These are phyloP conservation scores for Selenia dentaria DNA, from an alignment of 2,888 invertebrate species.

Conservation along the genomic window DNA sequence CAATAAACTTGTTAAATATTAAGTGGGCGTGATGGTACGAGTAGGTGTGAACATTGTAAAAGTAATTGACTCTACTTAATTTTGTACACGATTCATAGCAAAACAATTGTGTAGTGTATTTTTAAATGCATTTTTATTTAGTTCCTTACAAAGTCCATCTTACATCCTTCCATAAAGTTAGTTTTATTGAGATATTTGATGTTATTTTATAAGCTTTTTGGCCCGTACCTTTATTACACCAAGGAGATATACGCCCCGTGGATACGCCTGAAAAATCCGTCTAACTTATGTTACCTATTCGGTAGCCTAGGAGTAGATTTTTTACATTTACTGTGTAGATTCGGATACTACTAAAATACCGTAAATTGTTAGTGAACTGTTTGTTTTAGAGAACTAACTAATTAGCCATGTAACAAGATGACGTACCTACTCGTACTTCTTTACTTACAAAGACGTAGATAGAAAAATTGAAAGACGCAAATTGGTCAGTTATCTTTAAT, in stretches of 20 bases:
- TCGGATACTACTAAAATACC: too few species aligned
- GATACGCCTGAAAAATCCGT: constrained; percentile 27
- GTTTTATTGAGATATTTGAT: constrained; percentile 21
- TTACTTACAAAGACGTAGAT: too few species aligned
- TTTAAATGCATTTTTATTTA: constrained; percentile 37
- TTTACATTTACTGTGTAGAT: constrained; percentile 7
- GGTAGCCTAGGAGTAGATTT: constrained; percentile 28
- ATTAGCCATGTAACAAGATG: too few species aligned
- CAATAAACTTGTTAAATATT: constrained; percentile 13
- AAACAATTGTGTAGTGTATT: constrained; percentile 41
- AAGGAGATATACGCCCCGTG: constrained; percentile 20
- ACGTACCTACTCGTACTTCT: too few species aligned
- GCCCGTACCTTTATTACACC: constrained; percentile 27
- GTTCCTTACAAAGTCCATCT: constrained; percentile 54
- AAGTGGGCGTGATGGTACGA: constrained; percentile 29
- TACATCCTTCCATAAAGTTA: constrained; percentile 50
- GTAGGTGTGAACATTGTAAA: constrained; percentile 26
- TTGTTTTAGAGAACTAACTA: too few species aligned
- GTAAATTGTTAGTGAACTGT: too few species aligned
- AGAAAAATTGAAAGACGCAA: too few species aligned
- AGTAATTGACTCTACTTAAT: constrained; percentile 27
- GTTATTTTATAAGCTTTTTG: constrained; percentile 44
- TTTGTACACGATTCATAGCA: constrained; percentile 40
- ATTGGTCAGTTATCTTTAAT: too few species aligned
- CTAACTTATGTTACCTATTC: constrained; percentile 23